Evolutionary conservation across 2,797 vertebrate species (phyloP).

Genomic region (Dendrocincla fuliginosa): DNA sequence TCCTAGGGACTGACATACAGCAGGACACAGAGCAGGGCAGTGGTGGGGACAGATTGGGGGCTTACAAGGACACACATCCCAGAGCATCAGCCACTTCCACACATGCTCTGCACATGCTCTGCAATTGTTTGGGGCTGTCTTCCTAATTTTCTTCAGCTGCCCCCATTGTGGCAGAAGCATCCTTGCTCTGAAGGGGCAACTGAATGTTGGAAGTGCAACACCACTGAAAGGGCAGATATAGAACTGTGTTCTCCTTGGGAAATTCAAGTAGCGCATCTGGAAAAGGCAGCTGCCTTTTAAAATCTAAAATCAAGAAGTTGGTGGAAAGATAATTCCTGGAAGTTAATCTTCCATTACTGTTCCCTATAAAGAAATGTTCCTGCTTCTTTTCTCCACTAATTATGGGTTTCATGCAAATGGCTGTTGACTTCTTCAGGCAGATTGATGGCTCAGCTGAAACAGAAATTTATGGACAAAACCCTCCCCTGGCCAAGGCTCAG

Average conservation of each 20-base stretch:
- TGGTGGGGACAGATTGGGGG: background rate
- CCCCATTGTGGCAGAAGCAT: background rate
- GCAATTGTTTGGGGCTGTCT: background rate
- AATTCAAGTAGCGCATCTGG: background rate
- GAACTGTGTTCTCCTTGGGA: accelerated
- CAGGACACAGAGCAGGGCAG: accelerated
- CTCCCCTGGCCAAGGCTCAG: background rate
- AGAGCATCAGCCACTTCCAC: background rate
- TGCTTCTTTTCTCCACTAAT: background rate
- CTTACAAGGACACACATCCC: background rate
- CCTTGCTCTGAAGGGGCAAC: background rate
- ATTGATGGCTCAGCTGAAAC: background rate
- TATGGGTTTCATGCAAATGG: background rate
- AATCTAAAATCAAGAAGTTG: background rate
- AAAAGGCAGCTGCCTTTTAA: background rate
- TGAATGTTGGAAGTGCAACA: background rate
- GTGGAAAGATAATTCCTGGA: background rate
- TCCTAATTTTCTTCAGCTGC: conserved; percentile 29
- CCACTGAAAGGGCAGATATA: background rate
- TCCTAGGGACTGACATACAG: accelerated
- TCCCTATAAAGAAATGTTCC: background rate
- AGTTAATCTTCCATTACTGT: background rate
- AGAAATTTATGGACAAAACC: background rate
- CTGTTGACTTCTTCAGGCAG: background rate
- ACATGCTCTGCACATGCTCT: background rate